Conservation (phyloP, 2,113 vertebrate genomes). For the Cricetomys ansorgei region DNA sequence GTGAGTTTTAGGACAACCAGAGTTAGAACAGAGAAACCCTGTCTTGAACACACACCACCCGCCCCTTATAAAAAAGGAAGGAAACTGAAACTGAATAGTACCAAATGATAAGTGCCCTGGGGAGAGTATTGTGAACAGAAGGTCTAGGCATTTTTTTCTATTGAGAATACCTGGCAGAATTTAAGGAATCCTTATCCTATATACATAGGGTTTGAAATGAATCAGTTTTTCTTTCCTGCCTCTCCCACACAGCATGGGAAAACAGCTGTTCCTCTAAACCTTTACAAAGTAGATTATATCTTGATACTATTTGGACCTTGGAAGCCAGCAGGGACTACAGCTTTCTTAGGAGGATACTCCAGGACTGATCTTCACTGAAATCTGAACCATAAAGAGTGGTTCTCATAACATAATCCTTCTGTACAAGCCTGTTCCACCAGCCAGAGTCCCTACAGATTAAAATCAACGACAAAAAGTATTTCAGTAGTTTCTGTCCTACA, state of each 20-base stretch:
- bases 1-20: too few relatives aligned
- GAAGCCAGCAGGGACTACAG: not conserved
- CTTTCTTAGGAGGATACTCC: not conserved
- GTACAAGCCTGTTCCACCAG: not conserved
- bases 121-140: rapidly evolving
- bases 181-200: not conserved
- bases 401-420: not conserved
- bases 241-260: not conserved
- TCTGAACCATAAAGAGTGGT: not conserved
- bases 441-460: not conserved
- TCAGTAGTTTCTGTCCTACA: not conserved
- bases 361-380: not conserved
- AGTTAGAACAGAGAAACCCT: too few relatives aligned
- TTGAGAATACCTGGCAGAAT: not conserved
- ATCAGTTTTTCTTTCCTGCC: not conserved
- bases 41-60: too few relatives aligned
- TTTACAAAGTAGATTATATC: not conserved
- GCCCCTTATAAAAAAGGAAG: too few relatives aligned
- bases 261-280: not conserved
- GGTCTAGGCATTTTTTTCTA: not conserved
- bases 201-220: not conserved
- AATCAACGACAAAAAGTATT: not conserved
- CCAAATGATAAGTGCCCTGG: too few relatives aligned
- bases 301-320: not conserved
- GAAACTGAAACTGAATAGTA: not conserved